Evolutionary conservation across 2,888 invertebrate genomes (phyloP).

Genomic region (Drosophila anceps): DNA sequence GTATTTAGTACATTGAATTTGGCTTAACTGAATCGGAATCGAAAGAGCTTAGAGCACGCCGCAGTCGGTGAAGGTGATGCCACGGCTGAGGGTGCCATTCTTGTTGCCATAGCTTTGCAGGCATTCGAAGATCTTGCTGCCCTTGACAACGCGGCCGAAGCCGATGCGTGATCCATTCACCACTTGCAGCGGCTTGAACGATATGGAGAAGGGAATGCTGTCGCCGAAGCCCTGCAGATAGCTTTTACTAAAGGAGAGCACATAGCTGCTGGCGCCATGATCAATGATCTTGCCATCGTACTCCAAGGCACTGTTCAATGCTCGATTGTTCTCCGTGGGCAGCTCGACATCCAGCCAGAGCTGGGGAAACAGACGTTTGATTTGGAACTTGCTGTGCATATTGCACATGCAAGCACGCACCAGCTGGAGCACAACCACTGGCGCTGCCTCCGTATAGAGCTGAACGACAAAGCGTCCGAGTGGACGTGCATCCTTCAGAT

Average conservation of each 20-base stretch:
- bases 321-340: constrained; percentile 25
- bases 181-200: constrained; percentile 76
- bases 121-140: constrained; percentile 67
- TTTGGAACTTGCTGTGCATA: constrained; percentile 54
- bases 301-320: constrained; percentile 46
- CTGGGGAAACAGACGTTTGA: constrained; percentile 70
- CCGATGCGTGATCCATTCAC: constrained; percentile 75
- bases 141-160: constrained; percentile 76
- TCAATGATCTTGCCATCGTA: constrained; percentile 67
- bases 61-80: constrained; percentile 64
- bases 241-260: constrained; percentile 67
- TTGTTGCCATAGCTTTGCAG: constrained; percentile 78
- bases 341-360: constrained; percentile 75
- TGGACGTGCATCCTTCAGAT: constrained; percentile 61
- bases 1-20: constrained; percentile 29
- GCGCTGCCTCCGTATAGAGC: constrained; percentile 77
- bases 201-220: constrained; percentile 68
- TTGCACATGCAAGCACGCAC: constrained; percentile 65
- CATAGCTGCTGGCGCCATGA: constrained; percentile 53
- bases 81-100: constrained; percentile 76
- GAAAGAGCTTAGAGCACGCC: constrained; percentile 62
- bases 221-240: constrained; percentile 57
- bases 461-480: constrained; percentile 72
- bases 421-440: constrained; percentile 70
- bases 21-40: accelerated